These are phyloP conservation scores for Turnix velox DNA, from an alignment of 2,113 vertebrate genomes.

Conservation along the genomic window DNA sequence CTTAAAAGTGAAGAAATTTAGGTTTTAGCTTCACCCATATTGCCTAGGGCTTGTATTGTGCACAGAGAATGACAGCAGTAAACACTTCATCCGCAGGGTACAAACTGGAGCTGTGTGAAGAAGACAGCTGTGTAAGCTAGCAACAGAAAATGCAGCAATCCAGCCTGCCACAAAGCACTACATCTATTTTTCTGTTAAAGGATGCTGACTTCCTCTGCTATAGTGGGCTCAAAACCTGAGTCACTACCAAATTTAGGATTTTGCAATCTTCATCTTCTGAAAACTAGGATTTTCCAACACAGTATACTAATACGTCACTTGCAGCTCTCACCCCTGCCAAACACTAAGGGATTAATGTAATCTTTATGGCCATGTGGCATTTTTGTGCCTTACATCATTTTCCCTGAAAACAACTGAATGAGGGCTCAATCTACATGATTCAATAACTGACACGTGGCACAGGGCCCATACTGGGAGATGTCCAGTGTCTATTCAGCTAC, in stretches of 20 bases:
- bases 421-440: background rate
- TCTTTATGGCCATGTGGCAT: background rate
- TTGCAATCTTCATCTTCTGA: background rate
- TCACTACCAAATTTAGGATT: background rate
- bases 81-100: background rate
- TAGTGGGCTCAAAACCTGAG: background rate
- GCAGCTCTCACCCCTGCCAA: background rate
- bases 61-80: background rate
- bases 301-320: background rate
- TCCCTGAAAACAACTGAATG: background rate
- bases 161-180: background rate
- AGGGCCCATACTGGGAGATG: background rate
- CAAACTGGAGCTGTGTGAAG: background rate
- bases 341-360: background rate
- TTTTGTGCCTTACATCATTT: background rate
- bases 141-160: background rate
- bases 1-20: background rate
- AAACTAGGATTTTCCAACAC: background rate
- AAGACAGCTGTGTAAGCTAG: background rate
- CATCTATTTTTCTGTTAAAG: background rate
- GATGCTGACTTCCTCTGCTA: background rate
- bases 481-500: background rate
- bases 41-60: background rate
- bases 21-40: background rate
- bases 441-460: background rate